These are phyloP conservation scores for Eristalinus aeneus DNA, from an alignment of 2,888 invertebrate species.

Conservation along the genomic window DNA sequence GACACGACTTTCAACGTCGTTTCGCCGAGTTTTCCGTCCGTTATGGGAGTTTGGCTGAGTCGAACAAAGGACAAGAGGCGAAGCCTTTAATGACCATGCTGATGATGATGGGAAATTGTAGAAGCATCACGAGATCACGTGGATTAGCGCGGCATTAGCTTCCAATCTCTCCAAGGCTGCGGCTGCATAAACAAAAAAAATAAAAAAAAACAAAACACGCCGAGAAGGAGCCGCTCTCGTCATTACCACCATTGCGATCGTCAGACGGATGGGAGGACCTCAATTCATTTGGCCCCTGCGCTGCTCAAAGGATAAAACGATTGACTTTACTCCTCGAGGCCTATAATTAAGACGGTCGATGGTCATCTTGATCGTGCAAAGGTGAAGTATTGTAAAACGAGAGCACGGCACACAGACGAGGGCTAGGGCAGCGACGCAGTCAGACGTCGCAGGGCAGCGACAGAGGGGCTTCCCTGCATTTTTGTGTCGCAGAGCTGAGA, in stretches of 20 bases:
- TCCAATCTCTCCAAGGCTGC: constrained; percentile 19
- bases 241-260: constrained; percentile 39
- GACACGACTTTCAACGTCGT: constrained; percentile 45
- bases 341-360: constrained; percentile 70
- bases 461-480: constrained; percentile 29
- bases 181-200: constrained; percentile 12
- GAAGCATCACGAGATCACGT: constrained; percentile 2
- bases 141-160: constrained; percentile 21
- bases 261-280: constrained; percentile 55
- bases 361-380: constrained; percentile 59
- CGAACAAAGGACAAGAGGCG: constrained; percentile 59
- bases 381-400: constrained; percentile 68
- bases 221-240: neutral
- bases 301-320: constrained; percentile 66
- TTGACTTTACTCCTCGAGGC: constrained; percentile 68
- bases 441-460: neutral
- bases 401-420: constrained; percentile 28
- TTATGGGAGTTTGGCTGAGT: constrained; percentile 52
- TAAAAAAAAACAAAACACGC: neutral
- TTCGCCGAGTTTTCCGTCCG: constrained; percentile 22
- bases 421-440: neutral
- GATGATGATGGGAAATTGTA: constrained; percentile 56
- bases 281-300: constrained; percentile 58
- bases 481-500: constrained; percentile 59
- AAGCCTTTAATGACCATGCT: constrained; percentile 51